Percentiles rank a stretch among this genome's conserved stretches.
Evolutionary conservation across 2,888 invertebrate genomes (phyloP).

Genomic region (Anarsia innoxiella): DNA sequence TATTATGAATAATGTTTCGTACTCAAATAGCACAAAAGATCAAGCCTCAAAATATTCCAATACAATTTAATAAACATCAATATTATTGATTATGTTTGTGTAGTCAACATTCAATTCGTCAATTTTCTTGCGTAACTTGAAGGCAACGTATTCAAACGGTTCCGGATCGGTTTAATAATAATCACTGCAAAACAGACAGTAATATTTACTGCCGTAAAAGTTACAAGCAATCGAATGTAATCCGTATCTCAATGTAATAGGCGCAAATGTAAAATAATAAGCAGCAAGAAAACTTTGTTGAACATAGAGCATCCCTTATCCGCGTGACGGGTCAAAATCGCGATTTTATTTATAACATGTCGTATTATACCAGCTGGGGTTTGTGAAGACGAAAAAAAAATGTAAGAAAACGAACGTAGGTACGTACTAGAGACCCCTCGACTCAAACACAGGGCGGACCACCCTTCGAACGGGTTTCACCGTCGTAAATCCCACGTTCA

Average conservation of each 20-base stretch:
- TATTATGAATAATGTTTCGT: too few species aligned
- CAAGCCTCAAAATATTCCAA: conserved; percentile 21
- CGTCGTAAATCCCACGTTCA: conserved; percentile 71
- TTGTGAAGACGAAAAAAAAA: conserved; percentile 66
- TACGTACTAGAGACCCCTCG: conserved; percentile 36
- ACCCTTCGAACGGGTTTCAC: conserved; percentile 70
- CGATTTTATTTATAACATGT: conserved; percentile 74
- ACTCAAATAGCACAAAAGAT: too few species aligned
- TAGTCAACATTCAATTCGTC: conserved; percentile 9
- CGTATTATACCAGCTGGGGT: conserved; percentile 69
- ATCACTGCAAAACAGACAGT: conserved; percentile 70
- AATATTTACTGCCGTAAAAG: conserved; percentile 16
- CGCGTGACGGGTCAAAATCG: conserved; percentile 72
- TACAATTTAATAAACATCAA: conserved; percentile 8
- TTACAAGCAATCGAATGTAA: too few species aligned
- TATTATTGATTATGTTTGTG: conserved; percentile 9
- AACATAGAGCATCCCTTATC: conserved; percentile 57
- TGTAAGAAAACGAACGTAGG: conserved; percentile 58
- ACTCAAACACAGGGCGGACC: conserved; percentile 46
- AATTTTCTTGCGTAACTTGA: conserved; percentile 20
- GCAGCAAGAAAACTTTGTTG: conserved; percentile 25
- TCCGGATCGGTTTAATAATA: conserved; percentile 64
- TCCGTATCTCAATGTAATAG: neutral
- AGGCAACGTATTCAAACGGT: conserved; percentile 48
- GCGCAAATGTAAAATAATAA: neutral